Evolutionary conservation across 92 coral and sea anemone genomes (phyloP).

Genomic region (Paramuricea clavata): DNA sequence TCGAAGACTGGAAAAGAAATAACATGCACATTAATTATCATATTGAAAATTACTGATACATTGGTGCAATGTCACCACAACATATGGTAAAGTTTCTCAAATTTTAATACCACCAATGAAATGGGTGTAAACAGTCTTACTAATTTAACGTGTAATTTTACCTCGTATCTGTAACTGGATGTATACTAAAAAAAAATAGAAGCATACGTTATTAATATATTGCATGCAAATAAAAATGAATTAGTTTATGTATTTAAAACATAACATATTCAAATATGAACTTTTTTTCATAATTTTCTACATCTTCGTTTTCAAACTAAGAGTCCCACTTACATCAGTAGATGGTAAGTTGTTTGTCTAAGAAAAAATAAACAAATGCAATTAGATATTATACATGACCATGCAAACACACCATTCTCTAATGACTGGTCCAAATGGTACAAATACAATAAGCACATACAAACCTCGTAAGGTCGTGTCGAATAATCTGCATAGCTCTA

Average conservation of each 20-base stretch:
- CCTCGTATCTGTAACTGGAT: conserved; percentile 8
- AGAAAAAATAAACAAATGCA: neutral
- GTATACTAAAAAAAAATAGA: neutral
- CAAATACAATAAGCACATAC: neutral
- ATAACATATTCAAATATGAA: too few relatives aligned
- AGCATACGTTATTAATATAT: neutral
- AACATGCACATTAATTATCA: neutral
- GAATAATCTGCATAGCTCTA: conserved; percentile 37
- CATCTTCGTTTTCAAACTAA: neutral
- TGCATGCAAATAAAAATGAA: neutral
- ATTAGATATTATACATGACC: neutral
- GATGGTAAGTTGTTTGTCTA: conserved; percentile 29
- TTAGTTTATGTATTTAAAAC: too few relatives aligned
- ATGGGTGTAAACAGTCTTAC: neutral
- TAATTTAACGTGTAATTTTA: neutral
- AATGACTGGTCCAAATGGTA: too few relatives aligned
- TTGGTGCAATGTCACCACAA: too few relatives aligned
- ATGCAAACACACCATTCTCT: neutral
- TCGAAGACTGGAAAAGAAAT: conserved; percentile 61
- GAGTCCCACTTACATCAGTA: conserved; percentile 18
- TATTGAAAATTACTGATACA: too few relatives aligned
- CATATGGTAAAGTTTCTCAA: neutral
- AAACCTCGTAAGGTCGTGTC: conserved; percentile 31
- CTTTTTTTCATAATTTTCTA: too few relatives aligned
- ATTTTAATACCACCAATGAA: neutral